phyloP scores from a whole-genome alignment of 2,797 vertebrate genomes.

The Mormyrus proboscirostris region DNA sequence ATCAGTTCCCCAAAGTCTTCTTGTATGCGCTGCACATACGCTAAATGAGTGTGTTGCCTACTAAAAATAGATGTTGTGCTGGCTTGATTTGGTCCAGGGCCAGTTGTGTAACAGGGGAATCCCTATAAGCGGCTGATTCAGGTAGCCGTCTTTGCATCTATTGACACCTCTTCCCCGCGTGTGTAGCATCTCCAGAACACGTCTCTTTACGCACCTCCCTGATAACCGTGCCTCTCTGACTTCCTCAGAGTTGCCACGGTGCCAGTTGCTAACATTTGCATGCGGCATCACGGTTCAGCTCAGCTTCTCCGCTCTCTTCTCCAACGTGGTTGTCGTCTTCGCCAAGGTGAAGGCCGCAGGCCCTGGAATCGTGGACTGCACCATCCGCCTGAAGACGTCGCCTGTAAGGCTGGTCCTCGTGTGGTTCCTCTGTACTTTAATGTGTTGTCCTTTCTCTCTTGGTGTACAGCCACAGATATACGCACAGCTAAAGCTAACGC shows the following conservation, averaged over 20 bases:
- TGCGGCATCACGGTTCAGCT: conserved; percentile 66
- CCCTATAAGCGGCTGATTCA: not conserved
- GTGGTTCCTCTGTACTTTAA: not conserved
- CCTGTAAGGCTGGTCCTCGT: conserved; percentile 55
- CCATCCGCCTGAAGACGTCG: conserved; percentile 52
- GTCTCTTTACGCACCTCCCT: not conserved
- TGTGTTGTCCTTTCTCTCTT: not conserved
- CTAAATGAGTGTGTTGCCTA: not conserved
- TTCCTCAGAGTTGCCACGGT: conserved; percentile 56
- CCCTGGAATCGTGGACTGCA: conserved; percentile 46
- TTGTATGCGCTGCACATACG: not conserved
- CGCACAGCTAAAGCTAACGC: not conserved
- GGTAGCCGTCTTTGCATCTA: not conserved
- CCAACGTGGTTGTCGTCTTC: conserved; percentile 69
- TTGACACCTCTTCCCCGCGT: not conserved
- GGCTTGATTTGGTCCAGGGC: not conserved
- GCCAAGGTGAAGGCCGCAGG: conserved; percentile 55
- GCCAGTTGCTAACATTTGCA: conserved; percentile 54
- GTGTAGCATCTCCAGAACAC: not conserved
- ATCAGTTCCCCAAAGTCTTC: not conserved
- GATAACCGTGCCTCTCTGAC: not conserved
- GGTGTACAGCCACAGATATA: not conserved
- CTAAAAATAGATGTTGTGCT: conserved; percentile 8
- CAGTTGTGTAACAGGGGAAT: not conserved
- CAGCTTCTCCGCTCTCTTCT: conserved; percentile 69